phyloP scores from a whole-genome alignment of 2,113 vertebrate genomes.

The Gasterosteus nipponicus region DNA sequence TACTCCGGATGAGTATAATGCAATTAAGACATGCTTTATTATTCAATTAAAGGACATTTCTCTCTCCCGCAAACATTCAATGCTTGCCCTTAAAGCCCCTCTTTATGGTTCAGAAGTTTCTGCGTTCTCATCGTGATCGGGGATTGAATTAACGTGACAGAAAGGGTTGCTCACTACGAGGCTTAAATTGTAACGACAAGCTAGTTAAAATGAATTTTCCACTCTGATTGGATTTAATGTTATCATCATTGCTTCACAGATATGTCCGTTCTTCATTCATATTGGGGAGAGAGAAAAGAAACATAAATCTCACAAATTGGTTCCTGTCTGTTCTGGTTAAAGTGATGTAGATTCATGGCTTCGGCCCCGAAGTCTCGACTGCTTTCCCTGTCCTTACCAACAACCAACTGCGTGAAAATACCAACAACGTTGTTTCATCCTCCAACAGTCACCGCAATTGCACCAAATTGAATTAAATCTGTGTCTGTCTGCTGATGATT shows the following conservation, averaged over 20 bases:
- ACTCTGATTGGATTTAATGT: conserved; percentile 77
- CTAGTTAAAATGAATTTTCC: conserved; percentile 83
- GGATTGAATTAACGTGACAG: conserved; percentile 80
- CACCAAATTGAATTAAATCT: conserved; percentile 65
- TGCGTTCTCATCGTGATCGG: conserved; percentile 64
- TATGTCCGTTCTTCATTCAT: conserved; percentile 78
- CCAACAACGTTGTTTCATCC: conserved; percentile 48
- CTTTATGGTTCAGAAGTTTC: conserved; percentile 75
- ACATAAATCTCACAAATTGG: conserved; percentile 80
- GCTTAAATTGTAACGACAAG: conserved; percentile 78
- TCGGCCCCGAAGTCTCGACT: conserved; percentile 40
- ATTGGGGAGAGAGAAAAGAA: conserved; percentile 69
- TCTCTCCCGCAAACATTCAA: conserved; percentile 67
- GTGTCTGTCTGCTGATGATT: conserved; percentile 50
- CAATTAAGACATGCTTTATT: conserved; percentile 80
- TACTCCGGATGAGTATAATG: conserved; percentile 76
- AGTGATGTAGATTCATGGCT: conserved; percentile 77
- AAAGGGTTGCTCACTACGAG: conserved; percentile 72
- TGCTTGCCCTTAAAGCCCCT: conserved; percentile 63
- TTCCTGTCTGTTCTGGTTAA: conserved; percentile 78
- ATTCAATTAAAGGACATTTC: conserved; percentile 75
- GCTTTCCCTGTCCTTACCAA: conserved; percentile 42
- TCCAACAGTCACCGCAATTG: conserved; percentile 45
- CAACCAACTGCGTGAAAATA: conserved; percentile 49
- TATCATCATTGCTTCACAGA: conserved; percentile 73